Evolutionary conservation across 2,888 invertebrate species (phyloP).

Genomic region (Amphimallon solstitiale): DNA sequence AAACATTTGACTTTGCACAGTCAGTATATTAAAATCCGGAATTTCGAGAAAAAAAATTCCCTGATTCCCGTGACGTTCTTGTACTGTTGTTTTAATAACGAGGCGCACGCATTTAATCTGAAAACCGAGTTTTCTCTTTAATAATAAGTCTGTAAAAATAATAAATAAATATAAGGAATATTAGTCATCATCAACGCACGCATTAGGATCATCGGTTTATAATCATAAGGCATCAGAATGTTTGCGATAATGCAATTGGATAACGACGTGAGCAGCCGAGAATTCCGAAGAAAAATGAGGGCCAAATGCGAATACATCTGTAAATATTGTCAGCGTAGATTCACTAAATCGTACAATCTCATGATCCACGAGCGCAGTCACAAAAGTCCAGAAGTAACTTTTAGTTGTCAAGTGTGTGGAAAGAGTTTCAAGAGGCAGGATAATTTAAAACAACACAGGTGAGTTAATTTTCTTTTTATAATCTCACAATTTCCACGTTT

Average conservation of each 20-base stretch:
- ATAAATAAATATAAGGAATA: slow-evolving; percentile 10
- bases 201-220: slow-evolving; percentile 31
- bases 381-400: slow-evolving; percentile 95
- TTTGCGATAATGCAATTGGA: slow-evolving; percentile 92
- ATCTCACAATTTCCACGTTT: not conserved
- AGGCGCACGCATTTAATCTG: no score
- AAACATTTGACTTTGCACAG: no score
- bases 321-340: slow-evolving; percentile 96
- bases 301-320: slow-evolving; percentile 98
- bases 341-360: slow-evolving; percentile 98
- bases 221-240: slow-evolving; percentile 64
- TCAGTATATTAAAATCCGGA: no score
- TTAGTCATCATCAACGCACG: slow-evolving; percentile 29
- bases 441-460: slow-evolving; percentile 95
- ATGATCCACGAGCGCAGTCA: slow-evolving; percentile 99
- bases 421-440: slow-evolving; percentile 98
- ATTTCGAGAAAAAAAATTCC: no score
- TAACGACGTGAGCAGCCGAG: slow-evolving; percentile 85
- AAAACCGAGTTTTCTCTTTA: no score
- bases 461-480: slow-evolving; percentile 53
- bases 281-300: slow-evolving; percentile 88
- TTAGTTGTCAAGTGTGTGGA: slow-evolving; percentile 97
- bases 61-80: no score
- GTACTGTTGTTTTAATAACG: no score
- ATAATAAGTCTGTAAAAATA: slow-evolving; percentile 20